Conservation (phyloP, 2,113 vertebrate species). For the Albula goreensis region DNA sequence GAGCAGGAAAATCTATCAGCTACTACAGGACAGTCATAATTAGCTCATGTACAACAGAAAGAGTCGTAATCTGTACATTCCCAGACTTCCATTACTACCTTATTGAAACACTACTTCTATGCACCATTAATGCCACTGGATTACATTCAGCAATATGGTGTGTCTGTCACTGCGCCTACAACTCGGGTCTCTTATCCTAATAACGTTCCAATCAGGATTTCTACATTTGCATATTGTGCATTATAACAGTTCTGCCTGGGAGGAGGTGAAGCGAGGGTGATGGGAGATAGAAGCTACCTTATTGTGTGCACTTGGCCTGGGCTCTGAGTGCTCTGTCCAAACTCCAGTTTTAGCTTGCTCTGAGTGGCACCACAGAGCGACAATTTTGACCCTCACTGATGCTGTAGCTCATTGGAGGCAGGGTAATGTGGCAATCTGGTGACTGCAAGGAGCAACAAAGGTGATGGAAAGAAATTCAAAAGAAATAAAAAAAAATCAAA, state of each 20-base stretch:
- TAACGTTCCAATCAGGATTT: not conserved
- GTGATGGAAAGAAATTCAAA: not conserved
- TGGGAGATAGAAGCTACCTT: not conserved
- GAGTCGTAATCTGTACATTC: not conserved
- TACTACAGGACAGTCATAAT: not conserved
- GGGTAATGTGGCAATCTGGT: too few relatives aligned
- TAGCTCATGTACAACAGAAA: not conserved
- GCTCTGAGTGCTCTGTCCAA: not conserved
- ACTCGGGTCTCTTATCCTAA: not conserved
- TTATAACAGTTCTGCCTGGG: too few relatives aligned
- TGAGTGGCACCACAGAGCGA: not conserved
- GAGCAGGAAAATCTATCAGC: constrained; percentile 6
- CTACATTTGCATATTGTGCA: too few relatives aligned
- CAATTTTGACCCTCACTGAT: not conserved
- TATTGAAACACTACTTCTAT: not conserved
- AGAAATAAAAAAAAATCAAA: not conserved
- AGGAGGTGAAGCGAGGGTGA: too few relatives aligned
- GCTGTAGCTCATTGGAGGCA: not conserved
- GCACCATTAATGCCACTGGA: not conserved
- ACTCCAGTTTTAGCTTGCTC: not conserved
- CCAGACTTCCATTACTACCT: not conserved
- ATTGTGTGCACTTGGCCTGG: not conserved
- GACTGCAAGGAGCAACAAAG: not conserved
- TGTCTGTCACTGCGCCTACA: not conserved
- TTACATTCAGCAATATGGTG: not conserved